Percentiles rank a stretch among this genome's conserved stretches.
These are phyloP conservation scores for Tenthredo mesomela DNA, from an alignment of 2,888 invertebrate species.

Conservation along the genomic window DNA sequence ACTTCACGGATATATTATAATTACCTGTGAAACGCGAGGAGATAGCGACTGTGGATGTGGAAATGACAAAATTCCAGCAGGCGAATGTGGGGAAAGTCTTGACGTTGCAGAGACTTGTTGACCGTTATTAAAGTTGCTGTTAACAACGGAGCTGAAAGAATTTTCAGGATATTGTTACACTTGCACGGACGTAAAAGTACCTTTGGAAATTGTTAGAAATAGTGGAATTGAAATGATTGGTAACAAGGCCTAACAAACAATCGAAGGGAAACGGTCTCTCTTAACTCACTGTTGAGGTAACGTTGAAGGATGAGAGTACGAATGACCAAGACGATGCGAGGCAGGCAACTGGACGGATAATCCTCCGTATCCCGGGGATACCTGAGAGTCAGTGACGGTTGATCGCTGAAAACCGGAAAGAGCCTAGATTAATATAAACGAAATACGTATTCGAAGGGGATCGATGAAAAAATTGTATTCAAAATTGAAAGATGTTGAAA, in stretches of 20 bases:
- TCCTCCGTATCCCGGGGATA: slow-evolving; percentile 83
- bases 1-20: neutral
- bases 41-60: slow-evolving; percentile 80
- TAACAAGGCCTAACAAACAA: neutral
- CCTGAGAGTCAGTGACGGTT: slow-evolving; percentile 80
- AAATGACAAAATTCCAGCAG: slow-evolving; percentile 74
- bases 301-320: slow-evolving; percentile 75
- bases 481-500: neutral
- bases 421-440: neutral
- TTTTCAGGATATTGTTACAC: neutral
- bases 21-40: slow-evolving; percentile 79
- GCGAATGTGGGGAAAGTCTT: slow-evolving; percentile 81
- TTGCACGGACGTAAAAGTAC: neutral
- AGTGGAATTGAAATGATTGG: neutral
- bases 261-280: slow-evolving; percentile 3
- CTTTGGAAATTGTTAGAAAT: neutral
- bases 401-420: slow-evolving; percentile 74
- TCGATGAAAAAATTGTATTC: neutral
- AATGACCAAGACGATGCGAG: slow-evolving; percentile 76
- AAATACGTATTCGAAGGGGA: neutral
- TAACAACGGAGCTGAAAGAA: slow-evolving; percentile 71
- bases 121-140: slow-evolving; percentile 77
- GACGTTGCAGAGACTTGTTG: slow-evolving; percentile 78
- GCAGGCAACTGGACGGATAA: slow-evolving; percentile 76
- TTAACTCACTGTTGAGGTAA: slow-evolving; percentile 74